Conservation (phyloP, 2,113 vertebrate species). For the Bombycilla garrulus region DNA sequence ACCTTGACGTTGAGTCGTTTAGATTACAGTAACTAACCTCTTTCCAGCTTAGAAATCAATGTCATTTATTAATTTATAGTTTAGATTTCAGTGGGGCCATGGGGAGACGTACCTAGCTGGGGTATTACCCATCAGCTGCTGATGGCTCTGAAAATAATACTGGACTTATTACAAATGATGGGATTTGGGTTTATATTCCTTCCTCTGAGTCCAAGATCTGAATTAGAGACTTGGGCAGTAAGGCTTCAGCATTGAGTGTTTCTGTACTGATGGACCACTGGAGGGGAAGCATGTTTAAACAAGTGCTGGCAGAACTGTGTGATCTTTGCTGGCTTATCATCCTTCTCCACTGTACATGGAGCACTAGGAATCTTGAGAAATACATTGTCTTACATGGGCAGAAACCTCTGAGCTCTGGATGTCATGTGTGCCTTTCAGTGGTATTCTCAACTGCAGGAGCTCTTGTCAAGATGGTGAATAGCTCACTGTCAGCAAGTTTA, state of each 20-base stretch:
- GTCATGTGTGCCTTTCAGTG: not conserved
- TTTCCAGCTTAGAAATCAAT: not conserved
- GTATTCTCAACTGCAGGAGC: not conserved
- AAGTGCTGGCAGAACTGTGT: not conserved
- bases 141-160: not conserved
- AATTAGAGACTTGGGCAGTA: not conserved
- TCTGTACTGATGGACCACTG: not conserved
- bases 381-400: conserved; percentile 1
- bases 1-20: not conserved
- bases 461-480: not conserved
- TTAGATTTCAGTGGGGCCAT: not conserved
- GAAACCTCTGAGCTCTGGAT: not conserved
- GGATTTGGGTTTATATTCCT: not conserved
- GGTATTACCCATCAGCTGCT: not conserved
- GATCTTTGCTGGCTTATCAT: not conserved
- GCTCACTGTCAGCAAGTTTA: conserved; percentile 7
- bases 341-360: fast-evolving
- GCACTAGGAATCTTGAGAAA: not conserved
- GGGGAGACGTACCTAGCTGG: not conserved
- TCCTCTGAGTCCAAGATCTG: not conserved
- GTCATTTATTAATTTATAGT: not conserved
- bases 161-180: not conserved
- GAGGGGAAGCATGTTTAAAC: not conserved
- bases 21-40: not conserved
- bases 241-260: fast-evolving